Conservation (phyloP, 2,888 invertebrate genomes). For the Lingula anatina region DNA sequence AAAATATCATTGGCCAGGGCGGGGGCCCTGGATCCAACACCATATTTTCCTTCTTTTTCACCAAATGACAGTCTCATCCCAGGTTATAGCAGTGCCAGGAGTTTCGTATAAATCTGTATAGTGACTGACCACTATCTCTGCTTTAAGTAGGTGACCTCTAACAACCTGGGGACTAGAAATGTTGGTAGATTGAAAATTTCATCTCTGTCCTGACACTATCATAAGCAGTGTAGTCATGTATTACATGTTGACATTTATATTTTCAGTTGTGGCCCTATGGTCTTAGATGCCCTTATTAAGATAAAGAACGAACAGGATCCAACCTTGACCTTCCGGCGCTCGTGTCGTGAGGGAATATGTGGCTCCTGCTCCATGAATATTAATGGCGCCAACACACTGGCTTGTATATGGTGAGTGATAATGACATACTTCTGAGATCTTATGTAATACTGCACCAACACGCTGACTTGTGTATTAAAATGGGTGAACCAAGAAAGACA, state of each 20-base stretch:
- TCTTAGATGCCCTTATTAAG: conserved; percentile 90
- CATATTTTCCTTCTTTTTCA: no score
- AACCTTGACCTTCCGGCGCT: conserved; percentile 89
- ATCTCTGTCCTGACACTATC: neutral
- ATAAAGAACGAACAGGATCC: conserved; percentile 96
- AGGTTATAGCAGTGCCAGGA: no score
- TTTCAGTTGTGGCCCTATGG: conserved; percentile 87
- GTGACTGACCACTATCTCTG: no score
- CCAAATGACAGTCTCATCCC: no score
- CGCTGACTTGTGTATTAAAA: no score
- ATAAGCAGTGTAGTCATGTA: neutral
- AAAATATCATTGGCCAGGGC: no score
- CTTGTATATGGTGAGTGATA: conserved; percentile 62
- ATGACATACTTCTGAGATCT: neutral
- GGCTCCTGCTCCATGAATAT: conserved; percentile 99
- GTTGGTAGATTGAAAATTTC: neutral
- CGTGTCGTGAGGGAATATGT: conserved; percentile 94
- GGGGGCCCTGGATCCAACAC: no score
- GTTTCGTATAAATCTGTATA: no score
- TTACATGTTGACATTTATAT: neutral
- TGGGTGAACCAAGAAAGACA: no score
- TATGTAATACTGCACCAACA: no score
- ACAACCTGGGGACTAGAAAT: neutral
- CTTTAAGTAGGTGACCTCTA: neutral
- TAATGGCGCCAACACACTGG: conserved; percentile 90